These are phyloP conservation scores for Synergus itoensis DNA, from an alignment of 2,888 invertebrate species.

Conservation along the genomic window DNA sequence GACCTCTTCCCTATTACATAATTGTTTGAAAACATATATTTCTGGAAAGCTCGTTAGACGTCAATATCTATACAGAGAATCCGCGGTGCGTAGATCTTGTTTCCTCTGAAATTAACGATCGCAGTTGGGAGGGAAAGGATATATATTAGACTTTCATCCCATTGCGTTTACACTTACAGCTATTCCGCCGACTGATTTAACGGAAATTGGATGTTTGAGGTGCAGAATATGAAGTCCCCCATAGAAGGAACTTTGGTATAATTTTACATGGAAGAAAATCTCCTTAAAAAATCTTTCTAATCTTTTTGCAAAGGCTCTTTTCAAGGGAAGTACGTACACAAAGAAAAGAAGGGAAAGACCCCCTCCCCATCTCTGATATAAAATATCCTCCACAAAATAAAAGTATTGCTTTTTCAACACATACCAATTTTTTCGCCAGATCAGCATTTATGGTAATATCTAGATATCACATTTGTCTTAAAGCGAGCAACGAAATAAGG, in stretches of 20 bases:
- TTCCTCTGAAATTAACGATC: slow-evolving; percentile 10
- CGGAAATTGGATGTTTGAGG: slow-evolving; percentile 39
- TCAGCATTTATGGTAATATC: slow-evolving; percentile 25
- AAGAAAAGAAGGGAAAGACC: no score
- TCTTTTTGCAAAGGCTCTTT: no score
- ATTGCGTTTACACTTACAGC: slow-evolving; percentile 34
- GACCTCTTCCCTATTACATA: background rate
- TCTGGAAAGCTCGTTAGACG: background rate
- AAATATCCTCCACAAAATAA: no score
- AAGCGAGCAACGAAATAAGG: background rate
- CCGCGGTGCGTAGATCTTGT: background rate
- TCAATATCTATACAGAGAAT: background rate
- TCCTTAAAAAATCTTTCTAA: no score
- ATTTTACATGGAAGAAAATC: background rate
- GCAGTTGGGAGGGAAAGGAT: background rate
- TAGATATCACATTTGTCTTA: background rate
- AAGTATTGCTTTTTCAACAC: no score
- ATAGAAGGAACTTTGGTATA: background rate
- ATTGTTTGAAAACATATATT: background rate
- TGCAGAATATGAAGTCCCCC: background rate
- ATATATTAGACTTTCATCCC: slow-evolving; percentile 29
- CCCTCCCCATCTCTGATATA: no score
- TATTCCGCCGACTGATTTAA: slow-evolving; percentile 37
- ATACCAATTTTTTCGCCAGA: background rate
- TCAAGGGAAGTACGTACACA: no score